phyloP scores from a whole-genome alignment of 2,797 vertebrate species.

The Diceros bicornis region DNA sequence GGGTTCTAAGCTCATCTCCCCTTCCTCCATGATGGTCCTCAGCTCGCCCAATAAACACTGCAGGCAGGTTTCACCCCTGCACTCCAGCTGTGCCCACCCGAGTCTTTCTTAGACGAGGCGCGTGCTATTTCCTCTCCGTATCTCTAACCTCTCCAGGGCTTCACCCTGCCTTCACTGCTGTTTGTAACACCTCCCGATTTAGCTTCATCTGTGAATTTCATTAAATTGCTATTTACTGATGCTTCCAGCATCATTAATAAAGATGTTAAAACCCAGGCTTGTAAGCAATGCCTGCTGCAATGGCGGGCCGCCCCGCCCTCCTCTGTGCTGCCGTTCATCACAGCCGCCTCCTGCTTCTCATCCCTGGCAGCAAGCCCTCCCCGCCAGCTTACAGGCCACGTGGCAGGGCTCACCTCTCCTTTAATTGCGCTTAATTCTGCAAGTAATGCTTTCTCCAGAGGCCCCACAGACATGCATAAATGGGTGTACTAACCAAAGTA shows the following conservation, averaged over 20 bases:
- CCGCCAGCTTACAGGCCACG: not conserved
- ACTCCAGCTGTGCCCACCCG: not conserved
- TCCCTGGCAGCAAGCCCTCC: not conserved
- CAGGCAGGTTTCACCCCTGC: not conserved
- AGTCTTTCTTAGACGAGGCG: not conserved
- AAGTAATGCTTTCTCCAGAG: slow-evolving; percentile 19
- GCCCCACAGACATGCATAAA: not conserved
- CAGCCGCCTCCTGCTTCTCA: not conserved
- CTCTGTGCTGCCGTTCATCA: not conserved
- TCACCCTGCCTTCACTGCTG: not conserved
- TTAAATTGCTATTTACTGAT: not conserved
- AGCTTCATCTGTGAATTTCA: slow-evolving; percentile 49
- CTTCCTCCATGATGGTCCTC: not conserved
- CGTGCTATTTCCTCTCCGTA: slow-evolving; percentile 46
- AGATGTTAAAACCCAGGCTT: slow-evolving; percentile 25
- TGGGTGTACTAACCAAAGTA: not conserved
- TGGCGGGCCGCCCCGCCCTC: not conserved
- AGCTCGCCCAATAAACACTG: not conserved
- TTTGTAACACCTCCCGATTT: not conserved
- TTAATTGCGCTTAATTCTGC: slow-evolving; percentile 1
- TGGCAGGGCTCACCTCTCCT: not conserved
- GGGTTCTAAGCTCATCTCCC: not conserved
- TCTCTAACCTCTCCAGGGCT: not conserved
- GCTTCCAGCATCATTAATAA: slow-evolving; percentile 51
- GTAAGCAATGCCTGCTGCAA: not conserved